Conservation (phyloP, 2,113 vertebrate species). For the Catagonus wagneri region DNA sequence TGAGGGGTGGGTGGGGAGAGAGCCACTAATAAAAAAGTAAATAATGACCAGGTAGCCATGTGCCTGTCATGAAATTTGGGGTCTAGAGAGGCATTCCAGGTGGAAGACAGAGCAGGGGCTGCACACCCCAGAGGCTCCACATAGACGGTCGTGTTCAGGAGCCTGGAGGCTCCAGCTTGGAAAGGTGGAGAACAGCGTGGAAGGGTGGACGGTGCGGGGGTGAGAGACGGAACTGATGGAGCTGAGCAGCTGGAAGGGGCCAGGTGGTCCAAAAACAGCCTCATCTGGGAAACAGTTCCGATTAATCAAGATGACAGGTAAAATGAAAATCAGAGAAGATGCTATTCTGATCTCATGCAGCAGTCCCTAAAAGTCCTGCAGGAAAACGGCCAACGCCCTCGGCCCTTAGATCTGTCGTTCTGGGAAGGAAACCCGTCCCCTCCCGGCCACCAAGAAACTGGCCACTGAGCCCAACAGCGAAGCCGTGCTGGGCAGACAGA, state of each 20-base stretch:
- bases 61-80: rapidly evolving
- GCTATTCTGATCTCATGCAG: rapidly evolving
- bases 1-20: too few relatives aligned
- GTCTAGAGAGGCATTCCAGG: background rate
- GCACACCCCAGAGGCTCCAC: background rate
- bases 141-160: rapidly evolving
- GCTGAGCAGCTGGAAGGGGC: rapidly evolving
- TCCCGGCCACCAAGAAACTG: rapidly evolving
- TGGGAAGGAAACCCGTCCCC: rapidly evolving
- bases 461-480: rapidly evolving
- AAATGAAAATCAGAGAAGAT: background rate
- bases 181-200: rapidly evolving
- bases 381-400: background rate
- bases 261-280: background rate
- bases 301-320: rapidly evolving
- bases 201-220: rapidly evolving
- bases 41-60: rapidly evolving
- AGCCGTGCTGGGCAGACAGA: rapidly evolving
- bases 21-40: background rate
- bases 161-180: too few relatives aligned
- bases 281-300: too few relatives aligned
- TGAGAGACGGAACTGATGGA: rapidly evolving
- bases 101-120: background rate
- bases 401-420: background rate
- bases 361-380: background rate